Conservation (phyloP, 2,797 vertebrate genomes). For the Lates japonicus region DNA sequence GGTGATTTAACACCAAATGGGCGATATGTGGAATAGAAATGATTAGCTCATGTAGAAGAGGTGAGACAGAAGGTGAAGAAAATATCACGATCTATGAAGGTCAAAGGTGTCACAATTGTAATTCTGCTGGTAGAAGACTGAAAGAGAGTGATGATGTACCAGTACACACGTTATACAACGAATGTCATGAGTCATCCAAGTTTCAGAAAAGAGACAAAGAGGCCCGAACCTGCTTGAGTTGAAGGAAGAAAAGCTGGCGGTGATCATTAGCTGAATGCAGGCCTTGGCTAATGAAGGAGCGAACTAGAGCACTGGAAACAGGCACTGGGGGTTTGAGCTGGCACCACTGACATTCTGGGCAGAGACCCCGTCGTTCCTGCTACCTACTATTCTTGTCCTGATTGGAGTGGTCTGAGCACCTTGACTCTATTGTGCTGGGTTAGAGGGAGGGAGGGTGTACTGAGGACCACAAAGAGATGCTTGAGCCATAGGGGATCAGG, state of each 20-base stretch:
- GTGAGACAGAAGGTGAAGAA: conserved; percentile 10
- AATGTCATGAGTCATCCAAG: conserved; percentile 47
- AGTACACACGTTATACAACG: conserved; percentile 18
- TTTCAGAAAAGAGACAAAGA: conserved; percentile 28
- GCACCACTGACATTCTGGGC: conserved; percentile 53
- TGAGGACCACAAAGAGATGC: conserved; percentile 55
- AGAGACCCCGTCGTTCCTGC: conserved; percentile 20
- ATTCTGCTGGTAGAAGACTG: conserved; percentile 16
- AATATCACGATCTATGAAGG: conserved; percentile 17
- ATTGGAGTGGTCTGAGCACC: conserved; percentile 64
- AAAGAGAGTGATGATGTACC: conserved; percentile 20
- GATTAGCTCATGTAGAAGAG: conserved; percentile 25
- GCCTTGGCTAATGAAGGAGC: conserved; percentile 67
- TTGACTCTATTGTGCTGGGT: conserved; percentile 53
- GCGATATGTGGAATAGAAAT: conserved; percentile 11
- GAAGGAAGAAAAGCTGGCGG: conserved; percentile 29
- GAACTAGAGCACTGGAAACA: conserved; percentile 34
- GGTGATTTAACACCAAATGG: conserved; percentile 18
- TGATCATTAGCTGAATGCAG: conserved; percentile 65
- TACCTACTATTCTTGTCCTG: conserved; percentile 64
- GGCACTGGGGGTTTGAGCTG: conserved; percentile 63
- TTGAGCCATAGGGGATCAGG: conserved; percentile 57
- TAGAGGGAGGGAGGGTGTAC: background rate
- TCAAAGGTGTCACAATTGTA: conserved; percentile 50
- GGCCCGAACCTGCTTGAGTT: conserved; percentile 6